Evolutionary conservation across 2,113 vertebrate species (phyloP).

Genomic region (Cheirogaleus medius): DNA sequence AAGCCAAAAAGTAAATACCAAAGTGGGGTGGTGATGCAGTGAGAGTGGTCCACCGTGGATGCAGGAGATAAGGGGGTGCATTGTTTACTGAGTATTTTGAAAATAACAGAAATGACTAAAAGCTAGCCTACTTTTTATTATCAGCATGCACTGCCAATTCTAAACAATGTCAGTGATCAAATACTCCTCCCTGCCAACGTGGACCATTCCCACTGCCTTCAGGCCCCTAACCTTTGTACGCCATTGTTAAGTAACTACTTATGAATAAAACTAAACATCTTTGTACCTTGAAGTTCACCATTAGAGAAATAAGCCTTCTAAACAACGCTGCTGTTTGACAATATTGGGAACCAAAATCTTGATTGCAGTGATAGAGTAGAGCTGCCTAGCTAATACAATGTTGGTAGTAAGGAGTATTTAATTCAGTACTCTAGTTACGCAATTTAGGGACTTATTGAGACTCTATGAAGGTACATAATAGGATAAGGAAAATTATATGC

Average conservation of each 20-base stretch:
- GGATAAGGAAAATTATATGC: conserved; percentile 30
- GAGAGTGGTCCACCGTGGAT: not conserved
- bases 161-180: not conserved
- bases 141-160: not conserved
- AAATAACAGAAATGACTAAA: not conserved
- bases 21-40: not conserved
- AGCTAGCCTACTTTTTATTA: not conserved
- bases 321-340: not conserved
- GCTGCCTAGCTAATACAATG: not conserved
- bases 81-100: not conserved
- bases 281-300: not conserved
- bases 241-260: not conserved
- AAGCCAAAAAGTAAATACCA: not conserved
- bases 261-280: not conserved
- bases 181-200: not conserved
- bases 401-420: not conserved
- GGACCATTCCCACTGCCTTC: not conserved
- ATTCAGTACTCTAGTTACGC: not conserved
- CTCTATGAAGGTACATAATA: not conserved
- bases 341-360: not conserved
- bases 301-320: not conserved
- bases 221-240: not conserved
- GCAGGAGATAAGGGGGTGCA: not conserved
- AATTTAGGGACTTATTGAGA: not conserved
- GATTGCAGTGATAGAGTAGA: not conserved